phyloP scores from a whole-genome alignment of 1,140 invertebrate genomes.

The Acromyrmex heyeri region DNA sequence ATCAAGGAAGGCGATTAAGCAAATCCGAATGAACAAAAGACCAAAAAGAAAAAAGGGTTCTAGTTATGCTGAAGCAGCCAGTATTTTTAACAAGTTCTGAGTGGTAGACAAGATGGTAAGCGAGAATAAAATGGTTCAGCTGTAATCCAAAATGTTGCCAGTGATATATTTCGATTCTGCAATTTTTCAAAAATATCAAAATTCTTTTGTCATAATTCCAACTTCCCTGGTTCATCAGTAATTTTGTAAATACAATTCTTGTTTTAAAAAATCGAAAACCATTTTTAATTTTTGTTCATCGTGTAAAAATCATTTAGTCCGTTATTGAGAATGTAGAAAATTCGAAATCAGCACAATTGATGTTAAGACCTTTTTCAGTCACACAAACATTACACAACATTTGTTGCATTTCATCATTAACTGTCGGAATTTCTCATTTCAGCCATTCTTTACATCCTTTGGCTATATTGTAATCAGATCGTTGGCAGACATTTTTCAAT shows the following conservation, averaged over 20 bases:
- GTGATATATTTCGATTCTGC: not conserved
- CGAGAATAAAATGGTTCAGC: not conserved
- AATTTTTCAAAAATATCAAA: constrained; percentile 17
- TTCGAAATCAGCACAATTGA: constrained; percentile 13
- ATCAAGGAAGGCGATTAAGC: not conserved
- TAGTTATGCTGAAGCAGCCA: not conserved
- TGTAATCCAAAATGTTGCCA: not conserved
- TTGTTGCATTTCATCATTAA: constrained; percentile 27
- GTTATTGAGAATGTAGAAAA: constrained; percentile 6
- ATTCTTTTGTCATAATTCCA: not conserved
- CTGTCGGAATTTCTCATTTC: constrained; percentile 12
- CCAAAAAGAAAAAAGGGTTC: not conserved
- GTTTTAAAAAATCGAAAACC: constrained; percentile 16
- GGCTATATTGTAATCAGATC: constrained; percentile 11
- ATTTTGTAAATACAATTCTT: constrained; percentile 20
- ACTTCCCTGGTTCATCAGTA: not conserved
- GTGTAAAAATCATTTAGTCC: constrained; percentile 8
- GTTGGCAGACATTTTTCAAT: constrained; percentile 5
- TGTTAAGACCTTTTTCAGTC: constrained; percentile 23
- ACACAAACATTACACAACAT: not conserved
- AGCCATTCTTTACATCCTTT: constrained; percentile 1
- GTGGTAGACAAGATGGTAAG: not conserved
- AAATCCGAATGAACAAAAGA: not conserved
- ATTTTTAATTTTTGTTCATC: constrained; percentile 11
- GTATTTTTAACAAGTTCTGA: constrained; percentile 25